A percentile compares a stretch with the other conserved stretches of the same genome.
phyloP scores from a whole-genome alignment of 1,140 invertebrate species.

The Bombus superbus region DNA sequence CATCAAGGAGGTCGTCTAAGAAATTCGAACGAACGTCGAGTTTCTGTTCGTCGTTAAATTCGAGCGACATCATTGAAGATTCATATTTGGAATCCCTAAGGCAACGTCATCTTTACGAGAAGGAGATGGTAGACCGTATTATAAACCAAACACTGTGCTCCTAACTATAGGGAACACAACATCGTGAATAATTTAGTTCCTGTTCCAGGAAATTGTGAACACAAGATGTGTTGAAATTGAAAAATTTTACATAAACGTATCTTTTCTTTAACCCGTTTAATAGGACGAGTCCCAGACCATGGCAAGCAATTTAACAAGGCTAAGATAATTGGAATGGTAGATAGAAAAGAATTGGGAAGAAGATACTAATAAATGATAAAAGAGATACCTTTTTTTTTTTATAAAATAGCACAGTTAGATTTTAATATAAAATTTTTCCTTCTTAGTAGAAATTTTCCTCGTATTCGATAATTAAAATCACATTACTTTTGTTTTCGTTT shows the following conservation, averaged over 20 bases:
- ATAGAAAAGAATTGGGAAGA: too few species aligned
- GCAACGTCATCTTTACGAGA: slow-evolving; percentile 67
- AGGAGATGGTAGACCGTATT: slow-evolving; percentile 62
- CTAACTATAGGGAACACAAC: slow-evolving; percentile 16
- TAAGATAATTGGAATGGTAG: background rate
- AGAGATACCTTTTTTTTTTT: background rate
- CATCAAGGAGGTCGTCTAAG: slow-evolving; percentile 34
- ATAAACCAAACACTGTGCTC: slow-evolving; percentile 41
- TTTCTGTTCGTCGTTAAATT: slow-evolving; percentile 31
- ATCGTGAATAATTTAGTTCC: background rate
- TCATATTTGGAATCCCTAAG: slow-evolving; percentile 56
- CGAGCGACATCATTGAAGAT: slow-evolving; percentile 40
- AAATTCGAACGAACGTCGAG: slow-evolving; percentile 33
- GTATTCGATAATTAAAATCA: background rate
- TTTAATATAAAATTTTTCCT: background rate
- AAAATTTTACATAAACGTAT: background rate
- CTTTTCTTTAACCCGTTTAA: background rate
- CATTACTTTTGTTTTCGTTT: background rate
- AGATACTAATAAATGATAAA: background rate
- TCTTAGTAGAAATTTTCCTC: background rate
- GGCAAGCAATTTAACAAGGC: background rate
- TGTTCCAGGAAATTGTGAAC: background rate
- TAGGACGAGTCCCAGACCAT: background rate
- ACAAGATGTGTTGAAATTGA: background rate
- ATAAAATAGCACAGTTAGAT: background rate